Percentiles rank a stretch among this genome's conserved stretches.
phyloP scores from a whole-genome alignment of 2,888 invertebrate species.

The Teleiodes luculella region DNA sequence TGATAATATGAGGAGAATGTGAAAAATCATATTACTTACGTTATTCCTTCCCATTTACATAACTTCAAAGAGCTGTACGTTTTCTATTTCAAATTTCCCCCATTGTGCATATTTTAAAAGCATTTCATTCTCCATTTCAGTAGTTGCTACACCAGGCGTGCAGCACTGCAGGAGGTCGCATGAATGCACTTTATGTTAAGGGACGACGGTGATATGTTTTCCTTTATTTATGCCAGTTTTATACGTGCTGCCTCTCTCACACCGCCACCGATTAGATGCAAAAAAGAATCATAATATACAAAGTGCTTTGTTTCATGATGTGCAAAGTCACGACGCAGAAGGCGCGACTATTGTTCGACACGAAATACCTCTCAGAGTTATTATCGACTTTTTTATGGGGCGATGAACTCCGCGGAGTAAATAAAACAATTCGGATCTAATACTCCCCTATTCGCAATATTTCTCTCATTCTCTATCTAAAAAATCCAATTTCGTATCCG shows the following conservation, averaged over 20 bases:
- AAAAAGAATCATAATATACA: slow-evolving; percentile 25
- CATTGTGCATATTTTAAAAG: slow-evolving; percentile 49
- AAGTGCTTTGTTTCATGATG: slow-evolving; percentile 22
- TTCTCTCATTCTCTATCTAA: slow-evolving; percentile 52
- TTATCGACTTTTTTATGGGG: slow-evolving; percentile 2
- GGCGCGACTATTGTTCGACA: slow-evolving; percentile 9
- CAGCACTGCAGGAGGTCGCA: slow-evolving; percentile 54
- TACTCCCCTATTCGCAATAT: slow-evolving; percentile 39
- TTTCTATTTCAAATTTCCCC: slow-evolving; percentile 43
- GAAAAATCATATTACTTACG: slow-evolving; percentile 4
- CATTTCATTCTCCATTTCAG: slow-evolving; percentile 58
- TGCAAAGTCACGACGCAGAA: slow-evolving; percentile 17
- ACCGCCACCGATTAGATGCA: slow-evolving; percentile 28
- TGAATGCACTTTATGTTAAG: slow-evolving; percentile 57
- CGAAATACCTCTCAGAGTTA: slow-evolving; percentile 9
- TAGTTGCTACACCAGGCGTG: slow-evolving; percentile 55
- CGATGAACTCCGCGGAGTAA: slow-evolving; percentile 16
- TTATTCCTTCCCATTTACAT: background rate
- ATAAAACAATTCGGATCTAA: slow-evolving; percentile 27
- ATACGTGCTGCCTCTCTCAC: slow-evolving; percentile 41
- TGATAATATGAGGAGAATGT: background rate
- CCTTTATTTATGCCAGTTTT: slow-evolving; percentile 55
- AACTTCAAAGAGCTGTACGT: slow-evolving; percentile 4
- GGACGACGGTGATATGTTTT: slow-evolving; percentile 57
- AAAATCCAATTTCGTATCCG: slow-evolving; percentile 74